Base-by-base conservation (phyloP, 2,113 vertebrate genomes). In the Falco punctatus region DNA sequence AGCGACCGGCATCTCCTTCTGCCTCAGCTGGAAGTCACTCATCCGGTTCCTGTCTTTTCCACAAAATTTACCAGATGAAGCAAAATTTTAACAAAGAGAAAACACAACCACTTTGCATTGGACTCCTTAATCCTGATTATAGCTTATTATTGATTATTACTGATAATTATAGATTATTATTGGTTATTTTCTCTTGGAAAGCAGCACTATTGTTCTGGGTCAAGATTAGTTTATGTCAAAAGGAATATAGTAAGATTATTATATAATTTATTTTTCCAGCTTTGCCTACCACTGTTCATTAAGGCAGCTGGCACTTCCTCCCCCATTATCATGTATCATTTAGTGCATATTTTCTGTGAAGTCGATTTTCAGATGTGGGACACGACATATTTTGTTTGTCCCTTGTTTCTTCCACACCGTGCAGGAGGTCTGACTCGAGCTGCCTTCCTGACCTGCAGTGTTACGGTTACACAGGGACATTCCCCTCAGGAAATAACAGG, bases 201-300 rank as follows among this genome's bases (percentile, higher is more conserved):
- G 92, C 10, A 83, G 62, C 79, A 19, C 67, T 86, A 40, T 52
- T 96, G 95, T 92, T 92, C 84, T 62, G 57, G 91, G 94, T 96
- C 94, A 93, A 27, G 89, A 93, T 88, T 58, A 71, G 87, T 96
- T 96, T 94, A 64, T 94, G 93, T 86, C 89, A 83, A 79, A 92
- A 62, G 84, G 88, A 92, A 69, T 54, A 74, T 62, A 93, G 92
- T 38, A 71, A 90, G 81, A 75, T 97, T 92, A 91, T 96, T 88
- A 83, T 91, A 74, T 46, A 26, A 78, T 90, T 89, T 94, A 85
- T 91, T 96, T 95, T 96, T 95, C 97, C 93, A 96, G 87, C 67
- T 92, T 64, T 23, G 66, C 84, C 90, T 69, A 64, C 82, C 92
- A 78, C 91, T 9, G 7, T 90, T 90, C 89, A 93, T 96, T 97